phyloP scores from a whole-genome alignment of 1,140 invertebrate genomes.

The Samia ricini region DNA sequence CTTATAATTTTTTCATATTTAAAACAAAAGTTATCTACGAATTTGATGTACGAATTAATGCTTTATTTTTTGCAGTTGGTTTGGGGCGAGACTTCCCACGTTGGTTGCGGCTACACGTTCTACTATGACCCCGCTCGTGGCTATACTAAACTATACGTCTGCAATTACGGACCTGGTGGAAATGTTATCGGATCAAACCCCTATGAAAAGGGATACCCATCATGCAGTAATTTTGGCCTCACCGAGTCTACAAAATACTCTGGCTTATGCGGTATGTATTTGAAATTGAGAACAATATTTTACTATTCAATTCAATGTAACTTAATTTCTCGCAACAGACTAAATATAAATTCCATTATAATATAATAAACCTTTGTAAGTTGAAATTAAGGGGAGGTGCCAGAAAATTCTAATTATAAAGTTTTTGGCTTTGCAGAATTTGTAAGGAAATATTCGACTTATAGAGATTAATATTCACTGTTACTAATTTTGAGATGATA shows the following conservation, averaged over 20 bases:
- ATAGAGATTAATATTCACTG: too few relatives aligned
- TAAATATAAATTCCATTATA: too few relatives aligned
- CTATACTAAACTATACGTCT: constrained; percentile 90
- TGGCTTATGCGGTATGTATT: constrained; percentile 86
- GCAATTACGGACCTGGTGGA: constrained; percentile 91
- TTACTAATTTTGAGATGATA: too few relatives aligned
- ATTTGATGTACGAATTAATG: constrained; percentile 1
- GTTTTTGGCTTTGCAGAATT: too few relatives aligned
- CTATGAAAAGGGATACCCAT: constrained; percentile 85
- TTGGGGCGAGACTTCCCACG: constrained; percentile 87
- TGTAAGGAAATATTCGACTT: neutral
- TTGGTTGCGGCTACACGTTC: constrained; percentile 90
- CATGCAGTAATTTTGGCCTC: constrained; percentile 84
- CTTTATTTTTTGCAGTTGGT: constrained; percentile 80
- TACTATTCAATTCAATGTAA: neutral
- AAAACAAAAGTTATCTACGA: neutral
- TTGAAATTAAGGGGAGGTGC: too few relatives aligned
- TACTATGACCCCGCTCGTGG: constrained; percentile 84
- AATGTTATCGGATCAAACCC: constrained; percentile 87
- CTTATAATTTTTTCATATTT: neutral
- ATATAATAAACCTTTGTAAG: too few relatives aligned
- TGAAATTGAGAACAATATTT: neutral
- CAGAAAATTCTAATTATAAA: too few relatives aligned
- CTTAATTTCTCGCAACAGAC: neutral
- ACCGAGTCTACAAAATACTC: constrained; percentile 84